Evolutionary conservation across 1,140 invertebrate species (phyloP).

Genomic region (Camponotus vicinus): DNA sequence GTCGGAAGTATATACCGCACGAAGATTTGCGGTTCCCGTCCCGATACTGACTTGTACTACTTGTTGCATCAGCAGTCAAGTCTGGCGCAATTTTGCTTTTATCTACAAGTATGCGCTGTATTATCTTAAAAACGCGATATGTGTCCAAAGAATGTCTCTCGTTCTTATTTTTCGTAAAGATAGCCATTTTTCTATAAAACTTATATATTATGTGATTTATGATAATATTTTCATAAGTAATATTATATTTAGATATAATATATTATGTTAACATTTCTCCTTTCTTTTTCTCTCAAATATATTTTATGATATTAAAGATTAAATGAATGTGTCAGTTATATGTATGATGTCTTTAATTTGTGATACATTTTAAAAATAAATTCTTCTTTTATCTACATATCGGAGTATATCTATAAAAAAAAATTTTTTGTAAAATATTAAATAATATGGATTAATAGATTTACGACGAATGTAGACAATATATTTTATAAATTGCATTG

Average conservation of each 20-base stretch:
- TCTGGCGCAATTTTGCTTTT: conserved; percentile 44
- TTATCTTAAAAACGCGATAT: conserved; percentile 12
- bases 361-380: background rate
- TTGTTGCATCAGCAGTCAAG: conserved; percentile 61
- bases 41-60: conserved; percentile 64
- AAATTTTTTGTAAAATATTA: conserved; percentile 14
- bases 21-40: conserved; percentile 62
- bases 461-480: background rate
- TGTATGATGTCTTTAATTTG: background rate
- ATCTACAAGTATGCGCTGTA: conserved; percentile 4
- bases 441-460: conserved; percentile 20
- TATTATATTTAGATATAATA: background rate
- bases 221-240: background rate
- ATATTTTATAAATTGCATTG: conserved; percentile 21
- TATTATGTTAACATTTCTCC: background rate
- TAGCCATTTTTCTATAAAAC: background rate
- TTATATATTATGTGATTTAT: background rate
- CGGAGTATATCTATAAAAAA: background rate
- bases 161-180: background rate
- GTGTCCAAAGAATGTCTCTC: background rate
- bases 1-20: conserved; percentile 48
- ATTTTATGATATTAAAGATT: background rate
- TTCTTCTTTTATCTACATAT: no score
- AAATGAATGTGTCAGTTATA: background rate
- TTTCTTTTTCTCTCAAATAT: background rate